Conservation (phyloP, 2,113 vertebrate genomes). For the Neomonachus schauinslandi region DNA sequence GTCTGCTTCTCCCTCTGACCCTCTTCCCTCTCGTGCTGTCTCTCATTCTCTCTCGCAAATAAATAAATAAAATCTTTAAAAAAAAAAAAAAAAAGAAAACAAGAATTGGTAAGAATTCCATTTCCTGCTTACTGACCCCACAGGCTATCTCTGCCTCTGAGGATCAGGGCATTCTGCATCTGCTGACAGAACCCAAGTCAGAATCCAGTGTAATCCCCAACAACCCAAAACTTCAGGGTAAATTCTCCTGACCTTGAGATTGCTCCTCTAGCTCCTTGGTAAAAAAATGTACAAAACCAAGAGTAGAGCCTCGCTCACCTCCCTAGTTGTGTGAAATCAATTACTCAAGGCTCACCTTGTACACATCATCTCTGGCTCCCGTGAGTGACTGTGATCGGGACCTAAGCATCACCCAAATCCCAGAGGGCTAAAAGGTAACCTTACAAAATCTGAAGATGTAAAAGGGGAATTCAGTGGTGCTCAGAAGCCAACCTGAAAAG, state of each 20-base stretch:
- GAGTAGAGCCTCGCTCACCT: neutral
- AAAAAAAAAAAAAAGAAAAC: too few relatives aligned
- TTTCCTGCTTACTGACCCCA: neutral
- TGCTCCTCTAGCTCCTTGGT: neutral
- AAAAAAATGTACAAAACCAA: neutral
- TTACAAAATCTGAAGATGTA: neutral
- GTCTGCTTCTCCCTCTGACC: too few relatives aligned
- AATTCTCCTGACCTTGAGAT: neutral
- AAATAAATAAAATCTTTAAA: too few relatives aligned
- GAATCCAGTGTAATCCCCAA: neutral
- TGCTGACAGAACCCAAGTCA: neutral
- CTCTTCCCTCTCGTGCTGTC: too few relatives aligned
- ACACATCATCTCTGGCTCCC: neutral
- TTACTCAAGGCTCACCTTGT: neutral
- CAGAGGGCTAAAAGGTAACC: neutral
- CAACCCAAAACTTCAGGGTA: neutral
- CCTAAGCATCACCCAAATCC: neutral
- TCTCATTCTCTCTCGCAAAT: too few relatives aligned
- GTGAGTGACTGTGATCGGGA: neutral
- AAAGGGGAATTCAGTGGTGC: neutral
- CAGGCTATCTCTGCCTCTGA: neutral
- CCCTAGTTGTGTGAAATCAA: neutral
- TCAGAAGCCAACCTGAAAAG: constrained; percentile 22
- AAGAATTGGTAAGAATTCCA: constrained; percentile 40
- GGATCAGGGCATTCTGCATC: neutral